Evolutionary conservation across 2,888 invertebrate species (phyloP).

Genomic region (Caenorhabditis wallacei): DNA sequence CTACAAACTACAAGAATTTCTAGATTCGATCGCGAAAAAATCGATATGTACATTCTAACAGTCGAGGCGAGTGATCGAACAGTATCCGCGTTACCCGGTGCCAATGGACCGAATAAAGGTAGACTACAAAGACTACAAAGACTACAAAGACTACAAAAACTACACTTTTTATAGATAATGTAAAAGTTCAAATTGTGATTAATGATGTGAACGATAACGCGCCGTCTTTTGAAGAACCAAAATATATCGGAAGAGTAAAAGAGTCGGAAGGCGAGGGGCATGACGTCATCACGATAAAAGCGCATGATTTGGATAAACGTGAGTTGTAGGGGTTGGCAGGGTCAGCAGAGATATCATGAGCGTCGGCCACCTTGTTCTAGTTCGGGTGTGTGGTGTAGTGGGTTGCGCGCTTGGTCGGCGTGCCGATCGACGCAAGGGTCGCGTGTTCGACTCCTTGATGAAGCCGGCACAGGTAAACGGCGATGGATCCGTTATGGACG

Average conservation of each 20-base stretch:
- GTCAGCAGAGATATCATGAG: too few species aligned
- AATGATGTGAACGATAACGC: slow-evolving; percentile 99
- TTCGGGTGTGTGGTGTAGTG: too few species aligned
- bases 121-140: slow-evolving; percentile 1
- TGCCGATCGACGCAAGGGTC: too few species aligned
- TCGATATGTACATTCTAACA: slow-evolving; percentile 97
- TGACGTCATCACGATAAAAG: slow-evolving; percentile 75
- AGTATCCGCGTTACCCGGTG: slow-evolving; percentile 89
- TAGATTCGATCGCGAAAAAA: slow-evolving; percentile 93
- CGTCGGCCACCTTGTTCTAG: slow-evolving; percentile 2
- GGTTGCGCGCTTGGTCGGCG: too few species aligned
- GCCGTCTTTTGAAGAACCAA: slow-evolving; percentile 90
- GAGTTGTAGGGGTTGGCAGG: slow-evolving; percentile 7
- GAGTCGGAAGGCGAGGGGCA: slow-evolving; percentile 71
- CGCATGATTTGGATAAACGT: slow-evolving; percentile 81
- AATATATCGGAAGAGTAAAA: slow-evolving; percentile 73
- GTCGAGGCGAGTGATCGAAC: slow-evolving; percentile 97
- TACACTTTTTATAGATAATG: slow-evolving; percentile 86
- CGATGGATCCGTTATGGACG: too few species aligned
- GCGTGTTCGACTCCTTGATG: too few species aligned
- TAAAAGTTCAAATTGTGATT: slow-evolving; percentile 96
- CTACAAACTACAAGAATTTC: slow-evolving; percentile 85
- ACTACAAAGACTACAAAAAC: slow-evolving; percentile 2
- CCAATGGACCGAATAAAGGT: slow-evolving; percentile 81
- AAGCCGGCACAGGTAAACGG: too few species aligned